A percentile compares a stretch with the other conserved stretches of the same genome.
phyloP scores from a whole-genome alignment of 2,888 invertebrate genomes.

The Schizaphis graminum region DNA sequence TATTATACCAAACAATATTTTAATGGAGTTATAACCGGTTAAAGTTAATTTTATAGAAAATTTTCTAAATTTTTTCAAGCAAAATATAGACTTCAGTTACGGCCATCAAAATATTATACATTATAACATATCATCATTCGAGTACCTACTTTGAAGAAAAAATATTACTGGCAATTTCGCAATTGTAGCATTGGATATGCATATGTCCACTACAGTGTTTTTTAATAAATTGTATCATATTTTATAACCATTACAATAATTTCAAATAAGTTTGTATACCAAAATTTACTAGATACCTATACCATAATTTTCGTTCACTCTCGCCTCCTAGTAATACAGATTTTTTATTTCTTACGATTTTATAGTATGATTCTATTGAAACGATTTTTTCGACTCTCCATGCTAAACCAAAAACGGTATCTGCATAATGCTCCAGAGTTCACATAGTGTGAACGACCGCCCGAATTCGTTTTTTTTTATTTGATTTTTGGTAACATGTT shows the following conservation, averaged over 20 bases:
- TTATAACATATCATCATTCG: neutral
- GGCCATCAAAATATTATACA: neutral
- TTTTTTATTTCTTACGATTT: constrained; percentile 1
- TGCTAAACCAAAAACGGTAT: neutral
- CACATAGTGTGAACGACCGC: constrained; percentile 14
- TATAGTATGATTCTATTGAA: neutral
- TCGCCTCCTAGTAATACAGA: neutral
- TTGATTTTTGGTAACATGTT: neutral
- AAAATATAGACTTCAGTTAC: neutral
- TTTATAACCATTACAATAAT: neutral
- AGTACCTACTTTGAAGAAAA: neutral
- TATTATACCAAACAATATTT: too few relatives aligned
- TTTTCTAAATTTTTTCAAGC: neutral
- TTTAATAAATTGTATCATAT: neutral
- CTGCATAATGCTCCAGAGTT: neutral
- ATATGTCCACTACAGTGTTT: neutral
- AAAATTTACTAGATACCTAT: neutral
- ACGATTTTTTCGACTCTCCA: neutral
- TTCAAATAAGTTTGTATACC: neutral
- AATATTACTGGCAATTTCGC: neutral
- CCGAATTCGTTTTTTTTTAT: neutral
- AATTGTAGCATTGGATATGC: neutral
- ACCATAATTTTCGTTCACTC: neutral
- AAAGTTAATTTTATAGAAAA: too few relatives aligned
- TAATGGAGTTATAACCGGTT: too few relatives aligned